Conservation (phyloP, 2,113 vertebrate species). For the Orthonyx spaldingii region DNA sequence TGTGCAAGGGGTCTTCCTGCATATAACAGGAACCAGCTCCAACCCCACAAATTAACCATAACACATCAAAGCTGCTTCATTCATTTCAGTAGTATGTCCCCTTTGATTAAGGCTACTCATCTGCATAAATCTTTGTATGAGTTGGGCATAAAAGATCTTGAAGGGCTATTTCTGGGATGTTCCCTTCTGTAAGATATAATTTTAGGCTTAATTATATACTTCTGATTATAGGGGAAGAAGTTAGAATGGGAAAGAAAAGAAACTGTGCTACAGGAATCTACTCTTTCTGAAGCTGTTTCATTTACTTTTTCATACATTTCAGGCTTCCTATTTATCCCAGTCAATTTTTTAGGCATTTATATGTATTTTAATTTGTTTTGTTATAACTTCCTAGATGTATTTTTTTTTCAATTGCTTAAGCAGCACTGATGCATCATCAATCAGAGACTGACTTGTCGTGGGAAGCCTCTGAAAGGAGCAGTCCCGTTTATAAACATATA, state of each 20-base stretch:
- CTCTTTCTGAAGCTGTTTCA: not conserved
- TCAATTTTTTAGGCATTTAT: not conserved
- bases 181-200: constrained; percentile 36
- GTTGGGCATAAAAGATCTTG: not conserved
- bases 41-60: not conserved
- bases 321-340: not conserved
- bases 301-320: not conserved
- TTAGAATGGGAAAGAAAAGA: not conserved
- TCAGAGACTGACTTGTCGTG: not conserved
- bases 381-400: not conserved
- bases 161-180: constrained; percentile 9
- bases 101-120: constrained; percentile 6
- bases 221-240: not conserved
- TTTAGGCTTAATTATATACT: constrained; percentile 50
- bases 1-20: not conserved
- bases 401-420: not conserved
- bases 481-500: not conserved
- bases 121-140: constrained; percentile 1
- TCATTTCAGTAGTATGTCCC: not conserved
- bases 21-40: not conserved
- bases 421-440: not conserved
- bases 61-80: not conserved
- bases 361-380: not conserved
- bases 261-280: not conserved
- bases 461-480: not conserved